phyloP scores from a whole-genome alignment of 2,113 vertebrate species.

The Entelurus aequoreus region DNA sequence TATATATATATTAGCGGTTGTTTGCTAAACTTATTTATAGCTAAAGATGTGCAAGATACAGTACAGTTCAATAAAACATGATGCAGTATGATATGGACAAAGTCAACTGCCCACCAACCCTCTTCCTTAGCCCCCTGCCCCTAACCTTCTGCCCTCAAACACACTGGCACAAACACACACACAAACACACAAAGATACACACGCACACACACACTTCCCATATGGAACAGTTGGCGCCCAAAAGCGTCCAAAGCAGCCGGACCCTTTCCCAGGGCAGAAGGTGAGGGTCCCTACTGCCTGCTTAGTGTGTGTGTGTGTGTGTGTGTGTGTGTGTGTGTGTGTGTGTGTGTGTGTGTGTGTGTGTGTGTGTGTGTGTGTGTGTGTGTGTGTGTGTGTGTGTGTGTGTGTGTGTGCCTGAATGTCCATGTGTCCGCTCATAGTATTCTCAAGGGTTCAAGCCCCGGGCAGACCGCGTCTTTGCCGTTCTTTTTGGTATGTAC shows the following conservation, averaged over 20 bases:
- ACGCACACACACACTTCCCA: constrained; percentile 66
- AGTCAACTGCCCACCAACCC: constrained; percentile 50
- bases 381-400: constrained; percentile 19
- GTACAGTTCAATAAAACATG: constrained; percentile 3
- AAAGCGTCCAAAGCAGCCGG: constrained; percentile 72
- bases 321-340: constrained; percentile 21
- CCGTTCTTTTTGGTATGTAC: constrained; percentile 37
- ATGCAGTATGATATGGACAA: constrained; percentile 24
- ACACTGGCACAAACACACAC: constrained; percentile 49
- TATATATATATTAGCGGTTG: too few relatives aligned
- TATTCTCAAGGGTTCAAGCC: constrained; percentile 44
- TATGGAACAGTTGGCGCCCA: constrained; percentile 77
- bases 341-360: constrained; percentile 28
- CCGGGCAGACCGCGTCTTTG: constrained; percentile 33
- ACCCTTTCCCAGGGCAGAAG: constrained; percentile 76
- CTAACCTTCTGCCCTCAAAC: constrained; percentile 74
- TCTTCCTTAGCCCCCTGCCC: constrained; percentile 62
- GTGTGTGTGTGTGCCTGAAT: constrained; percentile 8
- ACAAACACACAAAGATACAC: constrained; percentile 56
- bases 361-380: constrained; percentile 4
- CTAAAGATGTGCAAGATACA: neutral
- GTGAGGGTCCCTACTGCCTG: constrained; percentile 65
- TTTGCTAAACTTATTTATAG: too few relatives aligned
- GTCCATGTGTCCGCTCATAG: constrained; percentile 23
- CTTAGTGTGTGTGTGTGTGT: constrained; percentile 23